Evolutionary conservation across 2,113 vertebrate species (phyloP).

Genomic region (Polypterus senegalus): DNA sequence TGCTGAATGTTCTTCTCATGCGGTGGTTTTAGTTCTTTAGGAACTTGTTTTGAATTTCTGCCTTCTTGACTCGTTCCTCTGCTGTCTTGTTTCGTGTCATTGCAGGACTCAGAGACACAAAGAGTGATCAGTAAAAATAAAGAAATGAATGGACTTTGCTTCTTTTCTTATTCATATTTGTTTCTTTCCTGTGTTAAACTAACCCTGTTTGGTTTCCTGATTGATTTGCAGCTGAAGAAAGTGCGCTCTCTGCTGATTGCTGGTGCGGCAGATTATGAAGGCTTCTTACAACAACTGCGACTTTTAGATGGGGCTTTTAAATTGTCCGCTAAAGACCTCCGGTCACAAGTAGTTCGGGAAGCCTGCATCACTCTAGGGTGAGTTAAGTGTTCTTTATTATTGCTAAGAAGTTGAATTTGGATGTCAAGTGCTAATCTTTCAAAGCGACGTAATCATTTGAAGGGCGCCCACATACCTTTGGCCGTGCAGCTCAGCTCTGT

Average conservation of each 20-base stretch:
- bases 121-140: not conserved
- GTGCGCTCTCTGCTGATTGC: constrained; percentile 83
- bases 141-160: not conserved
- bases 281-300: constrained; percentile 84
- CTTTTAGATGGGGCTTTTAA: constrained; percentile 85
- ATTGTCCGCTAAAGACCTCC: constrained; percentile 85
- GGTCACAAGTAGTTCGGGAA: constrained; percentile 92
- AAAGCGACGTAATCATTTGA: no score
- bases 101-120: no score
- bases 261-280: constrained; percentile 79
- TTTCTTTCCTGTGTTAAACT: not conserved
- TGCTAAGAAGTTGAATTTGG: no score
- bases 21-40: no score
- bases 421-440: no score
- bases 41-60: no score
- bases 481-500: no score
- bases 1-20: no score
- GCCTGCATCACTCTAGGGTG: constrained; percentile 94
- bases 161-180: not conserved
- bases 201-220: constrained; percentile 14
- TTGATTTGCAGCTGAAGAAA: constrained; percentile 70
- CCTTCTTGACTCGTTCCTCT: no score
- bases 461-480: no score
- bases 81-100: no score
- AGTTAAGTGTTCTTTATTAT: no score